Conservation (phyloP, 2,888 invertebrate genomes). For the Pemphredon lugubris region DNA sequence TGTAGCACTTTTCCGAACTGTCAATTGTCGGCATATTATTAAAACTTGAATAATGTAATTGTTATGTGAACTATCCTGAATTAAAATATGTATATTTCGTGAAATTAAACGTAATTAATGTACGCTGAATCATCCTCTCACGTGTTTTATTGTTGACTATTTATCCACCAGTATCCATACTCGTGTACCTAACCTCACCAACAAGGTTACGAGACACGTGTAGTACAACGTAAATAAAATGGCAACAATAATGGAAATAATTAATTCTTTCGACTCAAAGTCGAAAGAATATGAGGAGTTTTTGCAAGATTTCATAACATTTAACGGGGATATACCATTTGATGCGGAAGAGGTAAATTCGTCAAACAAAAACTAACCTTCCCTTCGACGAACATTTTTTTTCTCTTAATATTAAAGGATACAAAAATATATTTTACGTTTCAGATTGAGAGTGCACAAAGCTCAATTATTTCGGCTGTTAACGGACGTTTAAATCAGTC, state of each 20-base stretch:
- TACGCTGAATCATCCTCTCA: no score
- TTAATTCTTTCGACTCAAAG: slow-evolving; percentile 62
- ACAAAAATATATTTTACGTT: slow-evolving; percentile 11
- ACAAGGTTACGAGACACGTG: no score
- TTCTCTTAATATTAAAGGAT: not conserved
- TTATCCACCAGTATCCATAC: no score
- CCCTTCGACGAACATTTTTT: no score
- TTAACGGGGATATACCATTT: slow-evolving; percentile 67
- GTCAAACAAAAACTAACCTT: not conserved
- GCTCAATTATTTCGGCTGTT: slow-evolving; percentile 61
- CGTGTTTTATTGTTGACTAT: no score
- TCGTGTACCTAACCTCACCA: no score
- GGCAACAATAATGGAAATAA: slow-evolving; percentile 55
- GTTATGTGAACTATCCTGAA: no score
- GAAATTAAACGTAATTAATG: no score
- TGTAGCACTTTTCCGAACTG: no score
- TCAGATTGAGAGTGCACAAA: slow-evolving; percentile 65
- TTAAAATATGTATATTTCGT: no score
- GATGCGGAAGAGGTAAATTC: slow-evolving; percentile 62
- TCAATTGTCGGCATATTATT: no score
- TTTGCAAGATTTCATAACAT: slow-evolving; percentile 59
- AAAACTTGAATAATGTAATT: no score
- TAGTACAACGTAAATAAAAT: slow-evolving; percentile 36
- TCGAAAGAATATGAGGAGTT: slow-evolving; percentile 64
- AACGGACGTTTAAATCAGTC: slow-evolving; percentile 72